Percentiles rank a stretch among this genome's conserved stretches.
Conservation (phyloP, 2,797 vertebrate genomes). For the Paedocypris micromegethes region DNA sequence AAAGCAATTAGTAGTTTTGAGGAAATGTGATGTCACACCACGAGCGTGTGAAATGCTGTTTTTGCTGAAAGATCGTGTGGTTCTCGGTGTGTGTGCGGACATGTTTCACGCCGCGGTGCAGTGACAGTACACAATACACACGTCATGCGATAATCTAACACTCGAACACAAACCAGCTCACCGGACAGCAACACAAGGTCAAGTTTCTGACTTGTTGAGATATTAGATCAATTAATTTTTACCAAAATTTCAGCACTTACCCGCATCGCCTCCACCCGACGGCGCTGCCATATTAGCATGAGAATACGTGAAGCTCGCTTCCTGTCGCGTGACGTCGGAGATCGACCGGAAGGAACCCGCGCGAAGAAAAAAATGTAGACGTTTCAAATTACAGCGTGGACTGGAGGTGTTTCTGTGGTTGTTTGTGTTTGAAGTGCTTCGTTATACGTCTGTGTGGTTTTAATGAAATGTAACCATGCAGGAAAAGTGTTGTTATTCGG, state of each 20-base stretch:
- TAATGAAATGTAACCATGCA: too few species aligned
- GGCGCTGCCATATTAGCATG: conserved; percentile 67
- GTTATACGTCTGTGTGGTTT: too few species aligned
- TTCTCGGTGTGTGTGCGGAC: conserved; percentile 42
- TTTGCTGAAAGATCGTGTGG: background rate
- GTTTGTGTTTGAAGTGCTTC: too few species aligned
- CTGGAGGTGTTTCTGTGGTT: background rate
- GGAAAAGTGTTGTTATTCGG: too few species aligned
- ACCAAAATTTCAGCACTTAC: conserved; percentile 41
- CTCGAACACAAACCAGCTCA: background rate
- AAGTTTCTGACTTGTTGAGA: background rate
- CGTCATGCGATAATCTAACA: background rate
- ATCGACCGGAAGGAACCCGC: conserved; percentile 10
- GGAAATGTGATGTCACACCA: too few species aligned
- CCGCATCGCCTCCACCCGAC: conserved; percentile 58
- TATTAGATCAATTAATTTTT: background rate
- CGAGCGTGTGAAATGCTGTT: too few species aligned
- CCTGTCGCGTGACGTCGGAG: conserved; percentile 44
- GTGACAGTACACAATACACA: background rate
- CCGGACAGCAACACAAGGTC: too few species aligned
- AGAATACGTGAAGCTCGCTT: conserved; percentile 43
- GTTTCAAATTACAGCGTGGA: background rate
- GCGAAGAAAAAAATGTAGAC: background rate
- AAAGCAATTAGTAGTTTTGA: too few species aligned
- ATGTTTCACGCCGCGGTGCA: conserved; percentile 34